These are phyloP conservation scores for Entomobrya proxima DNA, from an alignment of 2,888 invertebrate species.

Conservation along the genomic window DNA sequence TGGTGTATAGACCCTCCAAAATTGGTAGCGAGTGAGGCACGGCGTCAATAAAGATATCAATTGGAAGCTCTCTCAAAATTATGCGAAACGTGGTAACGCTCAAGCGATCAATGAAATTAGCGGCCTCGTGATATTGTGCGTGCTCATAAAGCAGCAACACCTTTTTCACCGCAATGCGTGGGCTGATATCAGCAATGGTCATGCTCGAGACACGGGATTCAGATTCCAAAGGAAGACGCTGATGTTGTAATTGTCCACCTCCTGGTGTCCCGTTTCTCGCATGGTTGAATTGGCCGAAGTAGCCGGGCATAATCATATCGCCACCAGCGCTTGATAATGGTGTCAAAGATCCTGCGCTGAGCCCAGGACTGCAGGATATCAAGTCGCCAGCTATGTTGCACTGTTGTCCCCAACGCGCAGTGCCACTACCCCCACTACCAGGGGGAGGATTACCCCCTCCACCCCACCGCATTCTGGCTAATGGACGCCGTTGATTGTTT, in stretches of 20 bases:
- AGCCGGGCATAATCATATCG: constrained; percentile 38
- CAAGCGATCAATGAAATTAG: constrained; percentile 87
- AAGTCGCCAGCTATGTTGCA: constrained; percentile 73
- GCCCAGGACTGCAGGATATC: constrained; percentile 69
- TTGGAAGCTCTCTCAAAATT: constrained; percentile 83
- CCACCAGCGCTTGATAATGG: constrained; percentile 41
- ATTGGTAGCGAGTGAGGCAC: constrained; percentile 91
- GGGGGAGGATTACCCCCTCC: constrained; percentile 17
- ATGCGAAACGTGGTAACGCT: constrained; percentile 88
- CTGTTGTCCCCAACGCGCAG: constrained; percentile 36
- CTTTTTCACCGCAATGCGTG: constrained; percentile 79
- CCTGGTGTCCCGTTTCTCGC: background rate
- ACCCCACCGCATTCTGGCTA: constrained; percentile 74
- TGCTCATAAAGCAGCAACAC: constrained; percentile 91
- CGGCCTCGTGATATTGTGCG: constrained; percentile 92
- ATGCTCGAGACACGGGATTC: constrained; percentile 76
- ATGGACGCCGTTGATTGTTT: constrained; percentile 70
- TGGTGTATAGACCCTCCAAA: constrained; percentile 87
- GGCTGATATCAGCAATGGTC: constrained; percentile 78
- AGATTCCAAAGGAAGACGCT: constrained; percentile 71
- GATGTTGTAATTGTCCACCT: constrained; percentile 44
- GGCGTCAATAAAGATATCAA: constrained; percentile 91
- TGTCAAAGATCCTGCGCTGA: constrained; percentile 48
- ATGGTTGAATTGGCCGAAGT: constrained; percentile 66
- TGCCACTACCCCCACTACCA: constrained; percentile 13